Evolutionary conservation across 2,888 invertebrate genomes (phyloP).

Genomic region (Encarsia formosa): DNA sequence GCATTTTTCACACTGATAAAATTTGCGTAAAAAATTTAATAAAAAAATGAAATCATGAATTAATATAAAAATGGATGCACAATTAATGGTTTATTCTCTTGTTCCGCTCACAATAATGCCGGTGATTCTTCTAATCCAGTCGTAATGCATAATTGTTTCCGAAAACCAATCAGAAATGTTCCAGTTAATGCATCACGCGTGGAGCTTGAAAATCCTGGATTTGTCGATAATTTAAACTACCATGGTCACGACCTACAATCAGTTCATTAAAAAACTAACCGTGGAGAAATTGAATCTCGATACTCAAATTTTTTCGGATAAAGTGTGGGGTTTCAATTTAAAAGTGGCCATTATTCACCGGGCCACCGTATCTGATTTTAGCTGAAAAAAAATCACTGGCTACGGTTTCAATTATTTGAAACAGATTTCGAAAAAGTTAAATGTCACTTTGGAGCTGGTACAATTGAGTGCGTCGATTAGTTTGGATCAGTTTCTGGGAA

Average conservation of each 20-base stretch:
- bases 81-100: too few species aligned
- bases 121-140: too few species aligned
- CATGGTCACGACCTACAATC: not conserved
- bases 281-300: not conserved
- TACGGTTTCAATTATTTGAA: not conserved
- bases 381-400: not conserved
- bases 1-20: too few species aligned
- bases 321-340: not conserved
- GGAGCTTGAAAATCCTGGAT: constrained; percentile 7
- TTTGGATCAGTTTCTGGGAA: not conserved
- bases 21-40: too few species aligned
- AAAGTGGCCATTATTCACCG: not conserved
- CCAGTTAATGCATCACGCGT: not conserved
- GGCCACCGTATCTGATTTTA: not conserved
- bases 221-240: constrained; percentile 1
- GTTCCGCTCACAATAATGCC: too few species aligned
- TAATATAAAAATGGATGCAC: too few species aligned
- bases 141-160: too few species aligned
- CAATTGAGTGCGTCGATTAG: not conserved
- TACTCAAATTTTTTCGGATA: not conserved
- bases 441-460: not conserved
- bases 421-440: not conserved
- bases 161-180: too few species aligned
- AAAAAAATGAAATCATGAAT: too few species aligned
- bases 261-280: not conserved